These are phyloP conservation scores for Pristionchus entomophagus DNA, from an alignment of 2,888 invertebrate species.

Conservation along the genomic window DNA sequence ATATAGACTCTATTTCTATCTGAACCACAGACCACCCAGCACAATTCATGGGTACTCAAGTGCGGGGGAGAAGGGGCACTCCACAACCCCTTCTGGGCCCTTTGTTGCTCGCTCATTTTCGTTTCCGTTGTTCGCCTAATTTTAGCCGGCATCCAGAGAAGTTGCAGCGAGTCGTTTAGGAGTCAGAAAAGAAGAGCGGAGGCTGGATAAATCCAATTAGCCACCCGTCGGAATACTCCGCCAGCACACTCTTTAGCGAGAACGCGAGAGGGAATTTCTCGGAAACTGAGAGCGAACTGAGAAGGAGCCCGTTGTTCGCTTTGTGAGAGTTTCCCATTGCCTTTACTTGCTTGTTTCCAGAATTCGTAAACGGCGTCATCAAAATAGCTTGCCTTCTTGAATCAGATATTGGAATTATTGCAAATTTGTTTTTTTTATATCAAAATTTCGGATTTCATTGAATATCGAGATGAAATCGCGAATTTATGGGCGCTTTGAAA, in stretches of 20 bases:
- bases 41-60: background rate
- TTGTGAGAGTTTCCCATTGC: no score
- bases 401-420: no score
- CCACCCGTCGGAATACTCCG: background rate
- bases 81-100: background rate
- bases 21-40: background rate
- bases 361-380: no score
- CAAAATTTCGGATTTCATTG: no score
- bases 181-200: background rate
- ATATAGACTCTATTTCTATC: background rate
- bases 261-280: background rate
- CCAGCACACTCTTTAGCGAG: slow-evolving; percentile 19
- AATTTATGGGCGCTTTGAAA: no score
- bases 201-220: slow-evolving; percentile 1
- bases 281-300: background rate
- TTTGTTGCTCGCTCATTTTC: background rate
- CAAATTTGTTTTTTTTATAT: no score
- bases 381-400: no score
- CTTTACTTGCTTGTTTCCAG: no score
- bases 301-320: no score
- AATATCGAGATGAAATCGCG: no score
- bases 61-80: background rate
- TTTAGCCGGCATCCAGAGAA: background rate
- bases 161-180: slow-evolving; percentile 2
- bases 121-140: background rate